Evolutionary conservation across 1,140 invertebrate genomes (phyloP).

Genomic region (Monochamus saltuarius): DNA sequence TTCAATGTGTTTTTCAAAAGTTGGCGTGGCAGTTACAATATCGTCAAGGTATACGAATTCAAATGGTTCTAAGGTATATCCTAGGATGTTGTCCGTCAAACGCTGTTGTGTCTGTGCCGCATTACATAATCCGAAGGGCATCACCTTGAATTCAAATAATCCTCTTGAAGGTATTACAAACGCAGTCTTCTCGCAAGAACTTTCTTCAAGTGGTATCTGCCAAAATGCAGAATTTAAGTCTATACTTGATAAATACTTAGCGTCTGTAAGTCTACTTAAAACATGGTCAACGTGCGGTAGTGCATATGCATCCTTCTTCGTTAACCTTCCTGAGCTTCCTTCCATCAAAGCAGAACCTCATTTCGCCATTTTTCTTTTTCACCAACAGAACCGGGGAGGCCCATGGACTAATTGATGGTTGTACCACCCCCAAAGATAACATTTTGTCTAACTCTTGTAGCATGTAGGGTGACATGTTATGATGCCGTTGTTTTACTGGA

Average conservation of each 20-base stretch:
- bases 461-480: slow-evolving; percentile 10
- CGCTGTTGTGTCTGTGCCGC: no score
- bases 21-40: no score
- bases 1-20: no score
- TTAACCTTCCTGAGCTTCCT: slow-evolving; percentile 40
- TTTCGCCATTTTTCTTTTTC: slow-evolving; percentile 43
- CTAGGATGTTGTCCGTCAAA: slow-evolving; percentile 27
- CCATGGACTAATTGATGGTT: slow-evolving; percentile 34
- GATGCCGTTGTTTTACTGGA: slow-evolving; percentile 24
- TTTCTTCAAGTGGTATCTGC: slow-evolving; percentile 42
- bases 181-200: slow-evolving; percentile 46
- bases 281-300: slow-evolving; percentile 19
- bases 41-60: slow-evolving; percentile 45
- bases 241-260: slow-evolving; percentile 40
- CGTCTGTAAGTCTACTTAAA: slow-evolving; percentile 35
- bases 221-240: slow-evolving; percentile 45
- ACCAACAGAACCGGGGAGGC: slow-evolving; percentile 44
- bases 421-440: slow-evolving; percentile 13
- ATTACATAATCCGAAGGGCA: slow-evolving; percentile 50
- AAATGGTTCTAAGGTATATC: slow-evolving; percentile 25
- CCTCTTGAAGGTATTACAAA: slow-evolving; percentile 51
- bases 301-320: slow-evolving; percentile 37
- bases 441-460: slow-evolving; percentile 11
- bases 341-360: slow-evolving; percentile 46
- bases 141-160: slow-evolving; percentile 49